These are phyloP conservation scores for Euglossa dilemma DNA, from an alignment of 1,140 invertebrate species.

Conservation along the genomic window DNA sequence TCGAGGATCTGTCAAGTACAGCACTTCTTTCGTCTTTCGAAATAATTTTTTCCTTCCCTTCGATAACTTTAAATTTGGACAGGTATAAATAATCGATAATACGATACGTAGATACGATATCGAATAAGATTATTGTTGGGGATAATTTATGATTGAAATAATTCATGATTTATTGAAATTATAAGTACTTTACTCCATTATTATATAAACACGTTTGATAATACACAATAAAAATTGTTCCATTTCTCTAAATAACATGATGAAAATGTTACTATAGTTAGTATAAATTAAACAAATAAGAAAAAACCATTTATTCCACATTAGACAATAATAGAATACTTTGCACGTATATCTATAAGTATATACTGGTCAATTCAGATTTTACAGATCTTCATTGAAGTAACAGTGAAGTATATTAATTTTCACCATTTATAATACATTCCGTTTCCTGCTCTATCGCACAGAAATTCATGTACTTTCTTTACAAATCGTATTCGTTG, in stretches of 20 bases:
- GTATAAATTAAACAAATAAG: constrained; percentile 39
- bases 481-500: constrained; percentile 54
- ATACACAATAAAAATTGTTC: constrained; percentile 44
- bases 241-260: constrained; percentile 19
- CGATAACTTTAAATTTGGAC: too few species aligned
- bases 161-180: constrained; percentile 65
- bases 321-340: constrained; percentile 10
- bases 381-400: constrained; percentile 14
- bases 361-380: constrained; percentile 25
- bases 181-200: constrained; percentile 60
- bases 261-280: constrained; percentile 23
- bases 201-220: constrained; percentile 37
- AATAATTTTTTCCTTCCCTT: background rate
- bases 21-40: background rate
- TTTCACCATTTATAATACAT: background rate
- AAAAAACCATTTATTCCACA: constrained; percentile 24
- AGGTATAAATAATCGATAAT: background rate
- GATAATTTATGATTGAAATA: constrained; percentile 50
- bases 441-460: background rate
- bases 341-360: constrained; percentile 32
- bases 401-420: background rate
- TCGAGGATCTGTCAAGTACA: constrained; percentile 51
- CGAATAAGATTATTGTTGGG: background rate
- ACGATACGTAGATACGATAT: too few species aligned
- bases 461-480: constrained; percentile 14